Conservation (phyloP, 2,113 vertebrate species). For the Malaclemys terrapin region DNA sequence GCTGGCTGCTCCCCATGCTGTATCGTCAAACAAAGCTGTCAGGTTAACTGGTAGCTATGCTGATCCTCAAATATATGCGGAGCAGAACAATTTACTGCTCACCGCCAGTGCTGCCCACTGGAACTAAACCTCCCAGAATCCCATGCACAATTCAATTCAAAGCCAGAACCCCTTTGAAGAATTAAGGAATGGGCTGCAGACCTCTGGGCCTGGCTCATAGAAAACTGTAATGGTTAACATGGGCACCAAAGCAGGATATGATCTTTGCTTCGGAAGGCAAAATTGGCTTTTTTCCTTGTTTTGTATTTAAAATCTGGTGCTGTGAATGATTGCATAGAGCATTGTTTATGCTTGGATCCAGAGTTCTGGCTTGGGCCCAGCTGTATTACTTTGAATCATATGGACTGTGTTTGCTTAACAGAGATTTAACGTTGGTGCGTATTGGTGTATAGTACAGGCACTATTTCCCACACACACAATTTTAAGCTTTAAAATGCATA, state of each 20-base stretch:
- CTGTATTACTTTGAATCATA: conserved; percentile 2
- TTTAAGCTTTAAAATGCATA: neutral
- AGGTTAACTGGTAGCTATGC: neutral
- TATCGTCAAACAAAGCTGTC: neutral
- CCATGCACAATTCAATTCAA: neutral
- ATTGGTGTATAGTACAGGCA: neutral
- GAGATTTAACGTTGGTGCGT: neutral
- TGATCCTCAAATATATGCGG: neutral
- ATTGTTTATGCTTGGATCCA: conserved; percentile 8
- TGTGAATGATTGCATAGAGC: no score
- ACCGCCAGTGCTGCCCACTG: neutral
- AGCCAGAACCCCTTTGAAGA: neutral
- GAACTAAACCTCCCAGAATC: neutral
- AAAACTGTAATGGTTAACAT: neutral
- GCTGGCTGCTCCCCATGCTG: neutral
- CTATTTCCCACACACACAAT: neutral
- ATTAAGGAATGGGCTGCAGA: neutral
- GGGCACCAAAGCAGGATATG: neutral
- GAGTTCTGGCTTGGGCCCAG: neutral
- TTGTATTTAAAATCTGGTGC: neutral
- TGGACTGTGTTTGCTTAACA: neutral
- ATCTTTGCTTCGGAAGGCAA: neutral
- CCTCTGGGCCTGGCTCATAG: neutral
- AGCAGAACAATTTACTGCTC: neutral
- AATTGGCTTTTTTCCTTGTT: neutral